These are phyloP conservation scores for Sinhomidia bicolor DNA, from an alignment of 2,888 invertebrate species.

Conservation along the genomic window DNA sequence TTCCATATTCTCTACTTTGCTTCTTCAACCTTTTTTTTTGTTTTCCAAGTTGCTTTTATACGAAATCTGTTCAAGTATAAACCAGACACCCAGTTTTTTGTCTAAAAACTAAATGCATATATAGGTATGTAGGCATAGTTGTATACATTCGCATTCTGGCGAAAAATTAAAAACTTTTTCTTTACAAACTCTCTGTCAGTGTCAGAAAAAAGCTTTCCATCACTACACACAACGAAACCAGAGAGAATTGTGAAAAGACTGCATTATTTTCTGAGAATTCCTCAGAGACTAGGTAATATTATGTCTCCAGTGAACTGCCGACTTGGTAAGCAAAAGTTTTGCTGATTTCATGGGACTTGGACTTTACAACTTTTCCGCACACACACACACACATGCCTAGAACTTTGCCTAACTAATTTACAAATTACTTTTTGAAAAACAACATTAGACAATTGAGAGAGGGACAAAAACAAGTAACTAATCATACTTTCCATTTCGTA, in stretches of 20 bases:
- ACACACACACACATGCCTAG: not conserved
- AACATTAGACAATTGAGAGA: not conserved
- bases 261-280: not conserved
- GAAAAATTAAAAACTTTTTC: not conserved
- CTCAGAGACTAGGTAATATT: not conserved
- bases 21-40: not conserved
- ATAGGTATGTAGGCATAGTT: no score
- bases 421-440: slow-evolving; percentile 25
- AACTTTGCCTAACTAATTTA: slow-evolving; percentile 8
- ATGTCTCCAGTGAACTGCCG: not conserved
- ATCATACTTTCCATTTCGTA: slow-evolving; percentile 8
- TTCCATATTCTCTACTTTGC: slow-evolving; percentile 6
- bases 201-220: slow-evolving; percentile 13
- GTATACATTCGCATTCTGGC: no score
- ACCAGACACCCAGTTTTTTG: not conserved
- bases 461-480: not conserved
- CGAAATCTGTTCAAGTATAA: not conserved
- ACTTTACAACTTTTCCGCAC: not conserved
- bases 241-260: not conserved
- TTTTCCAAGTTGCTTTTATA: not conserved
- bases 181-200: not conserved
- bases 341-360: not conserved
- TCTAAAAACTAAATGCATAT: not conserved
- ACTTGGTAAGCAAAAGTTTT: not conserved
- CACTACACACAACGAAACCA: not conserved